A percentile compares a stretch with the other conserved stretches of the same genome.
These are phyloP conservation scores for Himalopsyche japonica DNA, from an alignment of 2,888 invertebrate genomes.

Conservation along the genomic window DNA sequence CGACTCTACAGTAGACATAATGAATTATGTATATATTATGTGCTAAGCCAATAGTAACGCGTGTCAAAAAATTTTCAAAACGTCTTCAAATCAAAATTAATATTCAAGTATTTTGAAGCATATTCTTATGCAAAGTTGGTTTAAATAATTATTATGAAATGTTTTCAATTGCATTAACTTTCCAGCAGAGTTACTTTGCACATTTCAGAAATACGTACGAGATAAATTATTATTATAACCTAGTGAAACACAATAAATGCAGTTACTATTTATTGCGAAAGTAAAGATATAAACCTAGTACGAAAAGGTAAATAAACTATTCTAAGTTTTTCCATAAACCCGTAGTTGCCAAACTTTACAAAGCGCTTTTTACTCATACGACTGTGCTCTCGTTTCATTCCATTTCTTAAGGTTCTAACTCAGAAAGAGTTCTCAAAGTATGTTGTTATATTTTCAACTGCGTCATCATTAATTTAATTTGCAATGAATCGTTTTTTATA, in stretches of 20 bases:
- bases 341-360: not conserved
- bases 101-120: too few relatives aligned
- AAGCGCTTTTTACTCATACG: not conserved
- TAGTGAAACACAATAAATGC: not conserved
- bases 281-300: not conserved
- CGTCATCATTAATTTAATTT: too few relatives aligned
- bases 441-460: not conserved
- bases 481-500: too few relatives aligned
- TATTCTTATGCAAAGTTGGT: too few relatives aligned
- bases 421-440: not conserved
- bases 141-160: not conserved
- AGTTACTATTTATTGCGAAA: conserved; percentile 3
- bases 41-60: too few relatives aligned
- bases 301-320: conserved; percentile 2
- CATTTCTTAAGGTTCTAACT: not conserved
- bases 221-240: not conserved
- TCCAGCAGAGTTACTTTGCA: not conserved
- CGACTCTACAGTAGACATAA: too few relatives aligned
- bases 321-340: conserved; percentile 2
- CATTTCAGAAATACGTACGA: not conserved
- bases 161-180: not conserved
- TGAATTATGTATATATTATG: too few relatives aligned
- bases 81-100: too few relatives aligned
- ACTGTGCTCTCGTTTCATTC: not conserved
- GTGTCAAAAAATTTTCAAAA: too few relatives aligned